Evolutionary conservation across 2,113 vertebrate genomes (phyloP), one percentile per base, ranked within the genome.

Genomic region (Tachuris rubrigastra): DNA sequence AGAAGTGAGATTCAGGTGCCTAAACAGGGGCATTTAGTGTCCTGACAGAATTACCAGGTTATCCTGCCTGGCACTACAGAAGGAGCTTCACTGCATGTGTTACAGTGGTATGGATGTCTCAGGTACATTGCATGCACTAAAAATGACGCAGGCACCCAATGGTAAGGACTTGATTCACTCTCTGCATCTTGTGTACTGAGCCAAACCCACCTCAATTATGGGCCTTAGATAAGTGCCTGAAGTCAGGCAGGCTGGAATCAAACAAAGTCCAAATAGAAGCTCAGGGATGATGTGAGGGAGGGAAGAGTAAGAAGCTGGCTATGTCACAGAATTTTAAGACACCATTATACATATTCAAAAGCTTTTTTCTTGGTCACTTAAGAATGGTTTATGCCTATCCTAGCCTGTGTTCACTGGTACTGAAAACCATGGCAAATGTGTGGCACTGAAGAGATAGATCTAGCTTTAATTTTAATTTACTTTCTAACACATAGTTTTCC

Each of bases 271-370:
- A 49, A 67, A 69, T 2, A 66, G 56, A 87, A 76, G 4, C 6
- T 56, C 19, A 31, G 10, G 4, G 27, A 3, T 73, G 44, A 17
- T 0, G 0, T 25, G 20, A 67, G 2, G 10, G 9, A 82, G 4
- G 1, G 2, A 3, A n/a, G 12, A 42, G 5, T 30, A 24, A 65
- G 20, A 55, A 83, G 9, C 15, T 79, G 12, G 6, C 21, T 42
- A 16, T 2, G 0, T 22, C 39, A 46, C 13, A 23, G 14, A 69
- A 65, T 46, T 89, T 73, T 50, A 77, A 91, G 31, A 46, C 21
- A 65, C 3, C 6, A 1, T n/a, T 8, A 8, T 8, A n/a, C 3
- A 35, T 8, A 25, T 44, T 12, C 14, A 41, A 62, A 71, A 75
- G 6, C 1, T 76, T 95, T 93, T 90, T 15, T 8, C 5, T 6